Conservation (phyloP, 2,888 invertebrate genomes). For the Xylota segnis region DNA sequence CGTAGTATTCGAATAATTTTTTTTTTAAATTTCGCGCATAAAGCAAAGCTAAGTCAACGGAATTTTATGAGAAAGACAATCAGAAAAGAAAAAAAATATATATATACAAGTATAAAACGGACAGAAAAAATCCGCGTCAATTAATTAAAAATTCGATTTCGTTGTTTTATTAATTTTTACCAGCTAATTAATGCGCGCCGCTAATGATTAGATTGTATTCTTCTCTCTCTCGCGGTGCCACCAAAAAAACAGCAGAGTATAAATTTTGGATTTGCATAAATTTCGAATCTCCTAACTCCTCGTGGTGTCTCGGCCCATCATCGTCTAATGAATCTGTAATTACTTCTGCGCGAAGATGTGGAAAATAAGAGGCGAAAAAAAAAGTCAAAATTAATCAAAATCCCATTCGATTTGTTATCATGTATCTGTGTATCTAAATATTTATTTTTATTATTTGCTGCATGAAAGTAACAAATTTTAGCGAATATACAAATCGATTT, state of each 20-base stretch:
- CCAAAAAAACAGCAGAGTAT: conserved; percentile 12
- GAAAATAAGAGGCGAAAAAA: conserved; percentile 10
- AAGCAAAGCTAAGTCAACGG: conserved; percentile 33
- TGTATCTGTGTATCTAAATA: conserved; percentile 27
- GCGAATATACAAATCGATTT: conserved; percentile 69
- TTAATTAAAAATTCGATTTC: conserved; percentile 73
- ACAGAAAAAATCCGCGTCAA: conserved; percentile 44
- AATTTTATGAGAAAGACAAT: neutral
- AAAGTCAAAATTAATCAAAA: conserved; percentile 8
- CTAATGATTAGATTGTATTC: conserved; percentile 65
- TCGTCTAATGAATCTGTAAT: conserved; percentile 41
- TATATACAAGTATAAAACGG: conserved; percentile 40
- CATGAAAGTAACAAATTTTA: conserved; percentile 62
- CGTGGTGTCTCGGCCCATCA: neutral
- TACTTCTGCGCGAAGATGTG: neutral
- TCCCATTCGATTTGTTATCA: conserved; percentile 32
- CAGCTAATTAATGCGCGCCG: conserved; percentile 67
- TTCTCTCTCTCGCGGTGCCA: conserved; percentile 19
- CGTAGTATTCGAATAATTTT: neutral
- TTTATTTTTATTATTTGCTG: conserved; percentile 58
- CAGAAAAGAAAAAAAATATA: neutral
- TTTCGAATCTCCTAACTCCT: conserved; percentile 20
- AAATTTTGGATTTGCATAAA: conserved; percentile 57
- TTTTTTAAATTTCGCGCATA: conserved; percentile 1
- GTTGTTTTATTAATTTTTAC: conserved; percentile 56